A percentile compares a stretch with the other conserved stretches of the same genome.
Evolutionary conservation across 35 echinoderm and acorn worm species (phyloP).

Genomic region (Ophiothrix spiculata): DNA sequence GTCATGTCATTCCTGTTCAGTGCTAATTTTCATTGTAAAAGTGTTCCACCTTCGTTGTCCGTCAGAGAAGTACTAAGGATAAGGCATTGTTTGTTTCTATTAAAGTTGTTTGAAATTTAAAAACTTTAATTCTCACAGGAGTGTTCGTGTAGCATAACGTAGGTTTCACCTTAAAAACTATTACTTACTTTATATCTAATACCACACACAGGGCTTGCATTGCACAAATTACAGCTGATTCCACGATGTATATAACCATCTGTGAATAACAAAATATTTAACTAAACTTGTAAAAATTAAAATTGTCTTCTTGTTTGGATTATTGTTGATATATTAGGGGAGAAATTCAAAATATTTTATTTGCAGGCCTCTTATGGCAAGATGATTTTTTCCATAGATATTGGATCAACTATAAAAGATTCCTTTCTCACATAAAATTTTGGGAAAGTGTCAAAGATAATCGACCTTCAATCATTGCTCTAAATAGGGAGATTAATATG

Average conservation of each 20-base stretch:
- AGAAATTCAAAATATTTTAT: slow-evolving; percentile 10
- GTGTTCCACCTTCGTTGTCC: too few relatives aligned
- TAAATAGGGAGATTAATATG: too few relatives aligned
- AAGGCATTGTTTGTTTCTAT: too few relatives aligned
- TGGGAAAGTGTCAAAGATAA: too few relatives aligned
- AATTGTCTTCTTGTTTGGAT: not conserved
- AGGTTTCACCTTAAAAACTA: not conserved
- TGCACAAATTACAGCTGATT: slow-evolving; percentile 66
- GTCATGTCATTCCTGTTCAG: too few relatives aligned
- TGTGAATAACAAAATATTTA: slow-evolving; percentile 8
- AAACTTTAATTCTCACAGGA: not conserved
- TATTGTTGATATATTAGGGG: too few relatives aligned
- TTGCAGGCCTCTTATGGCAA: not conserved
- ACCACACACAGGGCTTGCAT: slow-evolving; percentile 70
- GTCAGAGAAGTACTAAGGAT: too few relatives aligned
- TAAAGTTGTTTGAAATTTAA: too few relatives aligned
- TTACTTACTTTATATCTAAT: slow-evolving; percentile 59
- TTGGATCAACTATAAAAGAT: not conserved
- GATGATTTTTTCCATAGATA: not conserved
- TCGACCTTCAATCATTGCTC: not conserved
- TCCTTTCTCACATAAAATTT: not conserved
- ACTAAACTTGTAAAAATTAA: not conserved
- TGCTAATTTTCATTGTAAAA: too few relatives aligned
- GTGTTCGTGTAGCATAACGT: not conserved
- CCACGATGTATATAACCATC: slow-evolving; percentile 68